Conservation (phyloP, 2,888 invertebrate species). For the Xanthorhoe designata region DNA sequence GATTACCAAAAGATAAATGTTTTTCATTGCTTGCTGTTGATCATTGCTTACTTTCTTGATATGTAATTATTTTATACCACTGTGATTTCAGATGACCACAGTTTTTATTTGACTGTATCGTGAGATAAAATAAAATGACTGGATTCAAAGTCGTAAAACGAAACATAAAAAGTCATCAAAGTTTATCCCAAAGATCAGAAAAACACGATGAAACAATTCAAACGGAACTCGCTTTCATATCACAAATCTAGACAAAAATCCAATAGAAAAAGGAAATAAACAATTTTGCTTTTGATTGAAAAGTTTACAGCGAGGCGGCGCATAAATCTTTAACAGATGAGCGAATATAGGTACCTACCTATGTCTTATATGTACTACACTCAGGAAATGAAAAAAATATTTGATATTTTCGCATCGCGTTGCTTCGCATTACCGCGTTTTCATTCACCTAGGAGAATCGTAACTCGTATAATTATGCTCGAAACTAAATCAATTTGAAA, state of each 20-base stretch:
- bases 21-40: too few relatives aligned
- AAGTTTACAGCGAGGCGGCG: constrained; percentile 45
- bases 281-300: constrained; percentile 47
- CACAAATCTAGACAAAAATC: constrained; percentile 30
- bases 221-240: constrained; percentile 13
- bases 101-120: not conserved
- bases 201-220: not conserved
- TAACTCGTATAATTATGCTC: too few relatives aligned
- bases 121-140: not conserved
- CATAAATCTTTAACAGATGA: constrained; percentile 69
- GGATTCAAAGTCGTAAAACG: not conserved
- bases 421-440: too few relatives aligned
- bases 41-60: too few relatives aligned
- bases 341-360: constrained; percentile 34
- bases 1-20: too few relatives aligned
- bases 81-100: too few relatives aligned
- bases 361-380: constrained; percentile 1
- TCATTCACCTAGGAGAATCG: too few relatives aligned
- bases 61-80: too few relatives aligned
- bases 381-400: too few relatives aligned
- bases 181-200: not conserved
- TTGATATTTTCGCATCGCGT: too few relatives aligned
- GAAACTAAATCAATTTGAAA: too few relatives aligned
- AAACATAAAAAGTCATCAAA: not conserved
- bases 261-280: constrained; percentile 49